Conservation (phyloP, 2,888 invertebrate genomes). For the Epistrophella euchroma region DNA sequence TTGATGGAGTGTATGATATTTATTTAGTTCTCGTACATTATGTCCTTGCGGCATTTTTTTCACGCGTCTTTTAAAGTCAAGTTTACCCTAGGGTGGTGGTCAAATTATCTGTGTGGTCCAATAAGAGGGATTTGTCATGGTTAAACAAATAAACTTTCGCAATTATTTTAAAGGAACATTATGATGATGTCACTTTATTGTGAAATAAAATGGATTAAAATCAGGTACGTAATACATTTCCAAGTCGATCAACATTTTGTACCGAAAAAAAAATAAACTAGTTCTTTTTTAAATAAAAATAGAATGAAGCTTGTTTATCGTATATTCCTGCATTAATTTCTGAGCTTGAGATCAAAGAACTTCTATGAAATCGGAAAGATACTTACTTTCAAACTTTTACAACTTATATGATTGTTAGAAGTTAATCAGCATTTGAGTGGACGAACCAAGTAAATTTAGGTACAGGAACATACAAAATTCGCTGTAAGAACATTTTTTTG, state of each 20-base stretch:
- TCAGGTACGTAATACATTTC: not conserved
- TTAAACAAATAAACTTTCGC: slow-evolving; percentile 1
- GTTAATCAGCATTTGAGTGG: too few relatives aligned
- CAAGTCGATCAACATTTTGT: not conserved
- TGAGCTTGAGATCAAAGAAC: too few relatives aligned
- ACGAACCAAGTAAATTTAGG: too few relatives aligned
- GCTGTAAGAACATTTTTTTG: too few relatives aligned
- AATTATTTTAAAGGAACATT: not conserved
- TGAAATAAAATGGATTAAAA: slow-evolving; percentile 6
- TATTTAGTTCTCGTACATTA: not conserved
- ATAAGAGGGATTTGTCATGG: slow-evolving; percentile 1
- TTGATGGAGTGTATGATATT: slow-evolving; percentile 14
- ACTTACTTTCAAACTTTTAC: too few relatives aligned
- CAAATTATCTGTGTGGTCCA: slow-evolving; percentile 12
- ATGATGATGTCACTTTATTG: slow-evolving; percentile 21
- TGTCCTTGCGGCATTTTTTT: slow-evolving; percentile 32
- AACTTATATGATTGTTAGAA: too few relatives aligned
- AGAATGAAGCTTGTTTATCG: not conserved
- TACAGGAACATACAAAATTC: too few relatives aligned
- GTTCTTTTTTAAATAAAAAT: not conserved
- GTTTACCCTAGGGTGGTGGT: not conserved
- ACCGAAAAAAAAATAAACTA: not conserved
- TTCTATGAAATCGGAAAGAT: too few relatives aligned
- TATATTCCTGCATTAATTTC: not conserved
- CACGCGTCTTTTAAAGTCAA: slow-evolving; percentile 14